A percentile compares a stretch with the other conserved stretches of the same genome.
Conservation (phyloP, 2,888 invertebrate species). For the Polylopha cassiicola region DNA sequence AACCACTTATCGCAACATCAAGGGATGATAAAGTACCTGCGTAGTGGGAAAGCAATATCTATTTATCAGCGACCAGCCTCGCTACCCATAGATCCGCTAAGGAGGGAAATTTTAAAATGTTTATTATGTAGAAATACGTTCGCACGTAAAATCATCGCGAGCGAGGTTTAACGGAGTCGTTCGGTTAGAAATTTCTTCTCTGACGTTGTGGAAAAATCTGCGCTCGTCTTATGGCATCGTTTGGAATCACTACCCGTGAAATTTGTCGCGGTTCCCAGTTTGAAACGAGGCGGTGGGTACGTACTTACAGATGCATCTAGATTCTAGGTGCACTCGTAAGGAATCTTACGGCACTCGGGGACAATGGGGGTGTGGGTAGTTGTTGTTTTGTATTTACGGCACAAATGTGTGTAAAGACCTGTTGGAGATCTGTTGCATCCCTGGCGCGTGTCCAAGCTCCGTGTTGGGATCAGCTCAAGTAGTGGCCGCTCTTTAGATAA, state of each 20-base stretch:
- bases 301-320: constrained; percentile 34
- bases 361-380: constrained; percentile 6
- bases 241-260: constrained; percentile 63
- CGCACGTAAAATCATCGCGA: constrained; percentile 40
- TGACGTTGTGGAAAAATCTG: constrained; percentile 51
- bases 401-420: constrained; percentile 39
- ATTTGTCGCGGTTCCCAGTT: constrained; percentile 57
- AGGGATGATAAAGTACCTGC: constrained; percentile 23
- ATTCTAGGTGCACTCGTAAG: constrained; percentile 37
- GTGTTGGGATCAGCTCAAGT: constrained; percentile 47
- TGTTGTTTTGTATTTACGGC: constrained; percentile 21
- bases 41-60: constrained; percentile 20
- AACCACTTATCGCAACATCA: constrained; percentile 40
- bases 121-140: constrained; percentile 33
- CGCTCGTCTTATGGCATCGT: constrained; percentile 53
- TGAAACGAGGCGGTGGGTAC: constrained; percentile 29
- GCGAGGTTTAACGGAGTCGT: constrained; percentile 45
- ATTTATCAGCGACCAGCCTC: constrained; percentile 14
- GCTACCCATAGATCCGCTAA: neutral
- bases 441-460: constrained; percentile 60
- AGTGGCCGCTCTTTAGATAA: constrained; percentile 49
- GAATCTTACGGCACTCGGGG: constrained; percentile 30
- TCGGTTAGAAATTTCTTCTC: constrained; percentile 56
- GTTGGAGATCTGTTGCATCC: constrained; percentile 62
- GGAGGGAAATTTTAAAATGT: constrained; percentile 34